These are phyloP conservation scores for Tiliqua scincoides DNA, from an alignment of 2,113 vertebrate genomes.

Conservation along the genomic window DNA sequence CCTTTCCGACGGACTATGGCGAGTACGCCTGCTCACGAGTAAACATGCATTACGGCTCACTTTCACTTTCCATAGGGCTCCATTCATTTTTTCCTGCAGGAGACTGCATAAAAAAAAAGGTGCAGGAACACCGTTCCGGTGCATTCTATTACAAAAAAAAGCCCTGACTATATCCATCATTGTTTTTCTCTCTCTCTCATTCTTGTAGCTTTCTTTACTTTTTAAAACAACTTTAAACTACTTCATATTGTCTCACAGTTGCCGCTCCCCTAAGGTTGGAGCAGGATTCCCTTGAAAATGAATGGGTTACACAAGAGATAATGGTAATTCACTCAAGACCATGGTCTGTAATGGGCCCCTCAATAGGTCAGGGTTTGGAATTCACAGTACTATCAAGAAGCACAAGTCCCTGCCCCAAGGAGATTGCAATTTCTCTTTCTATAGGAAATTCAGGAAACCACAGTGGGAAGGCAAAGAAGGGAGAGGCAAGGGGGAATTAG, in stretches of 20 bases:
- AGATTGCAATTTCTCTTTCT: not conserved
- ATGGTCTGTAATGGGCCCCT: not conserved
- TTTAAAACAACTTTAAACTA: not conserved
- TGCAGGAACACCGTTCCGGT: too few relatives aligned
- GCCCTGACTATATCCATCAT: not conserved
- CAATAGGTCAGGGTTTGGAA: too few relatives aligned
- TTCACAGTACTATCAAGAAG: too few relatives aligned
- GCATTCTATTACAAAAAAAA: too few relatives aligned
- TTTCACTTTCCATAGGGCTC: too few relatives aligned
- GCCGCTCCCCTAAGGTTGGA: not conserved
- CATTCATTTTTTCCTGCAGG: too few relatives aligned
- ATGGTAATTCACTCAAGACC: not conserved
- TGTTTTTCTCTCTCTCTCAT: not conserved
- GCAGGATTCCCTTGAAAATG: not conserved
- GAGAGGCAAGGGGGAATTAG: not conserved
- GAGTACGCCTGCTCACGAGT: too few relatives aligned
- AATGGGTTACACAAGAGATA: not conserved
- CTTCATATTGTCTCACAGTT: not conserved
- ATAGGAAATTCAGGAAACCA: not conserved
- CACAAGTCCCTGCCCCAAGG: not conserved
- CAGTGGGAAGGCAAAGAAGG: not conserved
- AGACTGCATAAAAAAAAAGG: too few relatives aligned
- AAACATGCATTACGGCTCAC: too few relatives aligned
- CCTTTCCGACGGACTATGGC: too few relatives aligned
- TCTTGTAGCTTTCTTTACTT: not conserved